Conservation (phyloP, 92 coral and sea anemone genomes). For the Pocillopora grandis region DNA sequence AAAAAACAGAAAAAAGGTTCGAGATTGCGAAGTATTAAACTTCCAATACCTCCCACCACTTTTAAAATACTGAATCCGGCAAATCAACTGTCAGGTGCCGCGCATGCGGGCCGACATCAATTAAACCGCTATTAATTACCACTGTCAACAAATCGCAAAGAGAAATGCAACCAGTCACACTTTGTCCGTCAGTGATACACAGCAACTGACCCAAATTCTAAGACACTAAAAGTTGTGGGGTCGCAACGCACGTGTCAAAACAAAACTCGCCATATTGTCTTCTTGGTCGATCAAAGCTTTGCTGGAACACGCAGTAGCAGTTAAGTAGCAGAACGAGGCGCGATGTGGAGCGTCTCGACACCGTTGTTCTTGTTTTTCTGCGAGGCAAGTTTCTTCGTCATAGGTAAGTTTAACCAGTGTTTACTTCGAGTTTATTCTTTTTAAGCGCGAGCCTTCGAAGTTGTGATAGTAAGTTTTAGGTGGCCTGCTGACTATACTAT, state of each 20-base stretch:
- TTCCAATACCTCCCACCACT: background rate
- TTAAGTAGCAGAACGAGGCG: constrained; percentile 3
- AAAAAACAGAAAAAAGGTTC: background rate
- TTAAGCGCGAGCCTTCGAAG: constrained; percentile 1
- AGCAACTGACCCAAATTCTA: background rate
- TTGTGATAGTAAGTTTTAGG: background rate
- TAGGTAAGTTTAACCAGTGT: constrained; percentile 9
- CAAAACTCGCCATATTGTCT: constrained; percentile 38
- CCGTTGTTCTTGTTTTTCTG: constrained; percentile 16
- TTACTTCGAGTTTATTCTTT: background rate
- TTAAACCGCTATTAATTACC: constrained; percentile 11
- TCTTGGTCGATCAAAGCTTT: constrained; percentile 18
- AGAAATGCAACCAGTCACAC: constrained; percentile 9
- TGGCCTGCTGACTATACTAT: constrained; percentile 22
- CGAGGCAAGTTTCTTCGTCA: constrained; percentile 23
- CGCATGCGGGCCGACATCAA: constrained; percentile 34
- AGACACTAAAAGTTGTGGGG: constrained; percentile 14
- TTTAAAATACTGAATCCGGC: constrained; percentile 5
- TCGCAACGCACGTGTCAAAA: constrained; percentile 30
- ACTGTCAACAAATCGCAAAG: constrained; percentile 25
- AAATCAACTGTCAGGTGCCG: background rate
- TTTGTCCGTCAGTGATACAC: constrained; percentile 2
- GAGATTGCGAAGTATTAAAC: background rate
- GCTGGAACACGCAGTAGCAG: constrained; percentile 19
- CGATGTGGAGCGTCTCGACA: constrained; percentile 16